Percentiles rank a stretch among this genome's conserved stretches.
Conservation (phyloP, 2,888 invertebrate species). For the Rapana venosa region DNA sequence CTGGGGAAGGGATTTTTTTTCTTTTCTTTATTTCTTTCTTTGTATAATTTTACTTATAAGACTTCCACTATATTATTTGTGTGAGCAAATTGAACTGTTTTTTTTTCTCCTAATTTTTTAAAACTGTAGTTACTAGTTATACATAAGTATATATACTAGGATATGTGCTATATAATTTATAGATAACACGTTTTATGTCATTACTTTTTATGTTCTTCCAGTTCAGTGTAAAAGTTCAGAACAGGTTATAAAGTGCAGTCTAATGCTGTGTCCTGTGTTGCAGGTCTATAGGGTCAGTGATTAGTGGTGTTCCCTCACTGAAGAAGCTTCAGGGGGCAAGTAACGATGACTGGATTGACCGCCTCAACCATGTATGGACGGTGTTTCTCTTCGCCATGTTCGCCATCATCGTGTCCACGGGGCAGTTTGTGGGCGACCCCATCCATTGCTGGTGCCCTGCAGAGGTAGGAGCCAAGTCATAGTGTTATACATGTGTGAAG, state of each 20-base stretch:
- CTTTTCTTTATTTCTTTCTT: background rate
- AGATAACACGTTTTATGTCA: background rate
- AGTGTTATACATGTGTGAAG: no score
- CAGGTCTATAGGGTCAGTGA: conserved; percentile 56
- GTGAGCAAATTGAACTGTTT: no score
- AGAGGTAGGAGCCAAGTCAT: conserved; percentile 44
- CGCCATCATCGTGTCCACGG: conserved; percentile 70
- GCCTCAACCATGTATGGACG: conserved; percentile 71
- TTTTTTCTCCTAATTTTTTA: no score
- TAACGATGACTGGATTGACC: conserved; percentile 73
- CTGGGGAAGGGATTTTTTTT: background rate
- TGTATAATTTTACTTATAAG: background rate
- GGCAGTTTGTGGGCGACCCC: conserved; percentile 72
- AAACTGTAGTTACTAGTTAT: no score
- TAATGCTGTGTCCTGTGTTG: background rate
- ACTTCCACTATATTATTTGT: no score
- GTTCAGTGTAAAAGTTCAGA: background rate
- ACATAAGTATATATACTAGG: no score
- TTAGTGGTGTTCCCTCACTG: conserved; percentile 66
- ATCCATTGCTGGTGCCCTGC: conserved; percentile 74
- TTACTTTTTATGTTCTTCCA: background rate
- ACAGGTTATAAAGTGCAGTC: background rate
- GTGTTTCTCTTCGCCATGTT: conserved; percentile 70
- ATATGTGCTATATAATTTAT: background rate
- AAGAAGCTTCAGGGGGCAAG: conserved; percentile 69